phyloP scores from a whole-genome alignment of 2,797 vertebrate species.

The Hippocampus kuda region DNA sequence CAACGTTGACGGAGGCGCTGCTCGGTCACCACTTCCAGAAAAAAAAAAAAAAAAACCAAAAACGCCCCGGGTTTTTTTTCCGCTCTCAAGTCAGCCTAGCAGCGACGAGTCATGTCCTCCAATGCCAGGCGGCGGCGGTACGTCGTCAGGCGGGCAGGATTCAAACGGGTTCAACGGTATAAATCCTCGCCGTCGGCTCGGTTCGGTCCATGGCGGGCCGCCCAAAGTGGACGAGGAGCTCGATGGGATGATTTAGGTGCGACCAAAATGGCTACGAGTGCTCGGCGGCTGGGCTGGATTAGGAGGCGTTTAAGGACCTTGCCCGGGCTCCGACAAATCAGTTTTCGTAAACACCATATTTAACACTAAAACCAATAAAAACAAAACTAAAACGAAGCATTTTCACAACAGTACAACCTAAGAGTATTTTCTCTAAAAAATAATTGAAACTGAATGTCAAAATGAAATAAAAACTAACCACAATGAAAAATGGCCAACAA shows the following conservation, averaged over 20 bases:
- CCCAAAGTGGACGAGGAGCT: conserved; percentile 47
- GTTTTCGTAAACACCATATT: background rate
- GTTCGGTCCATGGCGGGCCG: conserved; percentile 61
- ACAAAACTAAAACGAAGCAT: too few relatives aligned
- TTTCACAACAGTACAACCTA: too few relatives aligned
- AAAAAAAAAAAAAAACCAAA: conserved; percentile 12
- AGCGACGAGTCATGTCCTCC: conserved; percentile 27
- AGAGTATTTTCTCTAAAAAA: too few relatives aligned
- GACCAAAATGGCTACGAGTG: conserved; percentile 85
- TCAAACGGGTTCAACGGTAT: conserved; percentile 16
- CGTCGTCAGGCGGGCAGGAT: background rate
- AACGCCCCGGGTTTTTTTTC: conserved; percentile 14
- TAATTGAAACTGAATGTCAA: too few relatives aligned
- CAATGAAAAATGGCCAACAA: too few relatives aligned
- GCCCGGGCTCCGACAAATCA: conserved; percentile 27
- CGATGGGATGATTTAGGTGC: conserved; percentile 59
- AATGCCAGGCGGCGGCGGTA: conserved; percentile 6
- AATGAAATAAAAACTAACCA: too few relatives aligned
- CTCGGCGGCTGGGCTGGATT: conserved; percentile 69
- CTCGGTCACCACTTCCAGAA: conserved; percentile 42
- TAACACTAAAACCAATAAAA: too few relatives aligned
- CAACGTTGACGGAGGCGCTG: conserved; percentile 31
- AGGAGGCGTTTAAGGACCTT: conserved; percentile 57
- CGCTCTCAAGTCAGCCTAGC: conserved; percentile 13
- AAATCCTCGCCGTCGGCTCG: conserved; percentile 46